phyloP scores from a whole-genome alignment of 1,140 invertebrate genomes.

The Oppia nitens region DNA sequence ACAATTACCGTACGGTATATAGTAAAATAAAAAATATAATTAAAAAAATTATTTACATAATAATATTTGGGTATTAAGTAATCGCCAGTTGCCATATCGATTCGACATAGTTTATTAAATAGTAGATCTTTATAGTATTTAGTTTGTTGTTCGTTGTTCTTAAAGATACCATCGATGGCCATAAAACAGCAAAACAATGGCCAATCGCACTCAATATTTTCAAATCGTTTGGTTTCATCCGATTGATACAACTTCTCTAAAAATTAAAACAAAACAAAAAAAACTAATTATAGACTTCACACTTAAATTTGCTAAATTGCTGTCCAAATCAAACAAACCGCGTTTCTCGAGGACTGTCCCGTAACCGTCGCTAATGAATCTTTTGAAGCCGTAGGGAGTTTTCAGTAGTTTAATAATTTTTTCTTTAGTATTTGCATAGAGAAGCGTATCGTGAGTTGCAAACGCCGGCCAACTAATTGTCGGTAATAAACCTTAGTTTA shows the following conservation, averaged over 20 bases:
- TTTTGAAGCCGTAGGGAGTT: slow-evolving; percentile 79
- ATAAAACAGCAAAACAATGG: slow-evolving; percentile 87
- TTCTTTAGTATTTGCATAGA: slow-evolving; percentile 67
- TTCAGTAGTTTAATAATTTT: slow-evolving; percentile 70
- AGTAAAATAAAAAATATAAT: not conserved
- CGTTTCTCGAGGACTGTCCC: slow-evolving; percentile 51
- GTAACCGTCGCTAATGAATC: slow-evolving; percentile 89
- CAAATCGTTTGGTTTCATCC: slow-evolving; percentile 59
- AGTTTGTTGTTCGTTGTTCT: slow-evolving; percentile 64
- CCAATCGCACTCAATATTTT: slow-evolving; percentile 94
- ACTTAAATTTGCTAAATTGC: slow-evolving; percentile 37
- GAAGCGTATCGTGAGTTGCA: slow-evolving; percentile 80
- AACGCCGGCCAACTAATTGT: slow-evolving; percentile 95
- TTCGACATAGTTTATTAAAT: slow-evolving; percentile 26
- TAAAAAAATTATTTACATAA: slow-evolving; percentile 40
- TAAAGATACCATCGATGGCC: slow-evolving; percentile 68
- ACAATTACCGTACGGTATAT: not conserved
- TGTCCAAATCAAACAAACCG: not conserved
- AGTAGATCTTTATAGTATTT: slow-evolving; percentile 75
- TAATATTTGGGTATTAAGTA: slow-evolving; percentile 58
- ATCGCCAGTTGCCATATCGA: slow-evolving; percentile 18
- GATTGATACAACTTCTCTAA: slow-evolving; percentile 43
- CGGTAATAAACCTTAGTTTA: slow-evolving; percentile 71
- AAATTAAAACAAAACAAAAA: not conserved
- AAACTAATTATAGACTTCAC: not conserved